Base-by-base conservation (phyloP, 2,888 invertebrate genomes). In the Scrobipalpa atriplicella region DNA sequence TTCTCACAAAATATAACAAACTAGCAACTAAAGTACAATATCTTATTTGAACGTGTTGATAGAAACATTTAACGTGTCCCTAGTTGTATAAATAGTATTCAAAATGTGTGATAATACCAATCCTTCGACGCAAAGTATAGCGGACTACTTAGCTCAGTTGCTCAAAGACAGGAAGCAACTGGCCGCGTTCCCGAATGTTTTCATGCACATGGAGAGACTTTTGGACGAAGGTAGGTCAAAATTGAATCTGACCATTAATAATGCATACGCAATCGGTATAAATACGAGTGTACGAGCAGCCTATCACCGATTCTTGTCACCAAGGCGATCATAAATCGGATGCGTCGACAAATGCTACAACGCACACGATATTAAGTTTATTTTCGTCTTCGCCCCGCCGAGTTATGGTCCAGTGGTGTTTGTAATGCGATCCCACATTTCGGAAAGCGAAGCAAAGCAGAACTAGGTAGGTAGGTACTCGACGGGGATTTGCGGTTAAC, bases 161-260 rank as follows among this genome's bases (percentile, higher is more conserved):
- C 95, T 99, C 91, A 99, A 99, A 95, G 99, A 99, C 95, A 98
- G 99, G 95, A 99, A 99, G 95, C 99, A 99, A 95, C 95, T 99
- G 92, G 98, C 98, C 86, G 99, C 99, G 89, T 99, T 99, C 94
- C 99, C 99, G 81, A 99, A 99, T 95, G 98, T 99, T 93, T 99
- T 99, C 95, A 96, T 98, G 94, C 99, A 99, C 94, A 96, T 99
- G 92, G 99, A 99, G 94, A 96, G 99, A 92, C 96, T 99, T 84
- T 95, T 99, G 89, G 99, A 99, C 92, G 99, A 99, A 97, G 99
- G 99, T 99, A 95, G 83, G 92, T 86, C 77, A 80, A 80, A 84
- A 83, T 83, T 72, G 70, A 76, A 76, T 79, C 67, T 62, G 74
- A 76, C 82, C 85, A 82, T 82, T 80, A 75, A 78, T 82, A 87